Base-by-base conservation (phyloP, 2,888 invertebrate species). In the Cacoxenus indagator region DNA sequence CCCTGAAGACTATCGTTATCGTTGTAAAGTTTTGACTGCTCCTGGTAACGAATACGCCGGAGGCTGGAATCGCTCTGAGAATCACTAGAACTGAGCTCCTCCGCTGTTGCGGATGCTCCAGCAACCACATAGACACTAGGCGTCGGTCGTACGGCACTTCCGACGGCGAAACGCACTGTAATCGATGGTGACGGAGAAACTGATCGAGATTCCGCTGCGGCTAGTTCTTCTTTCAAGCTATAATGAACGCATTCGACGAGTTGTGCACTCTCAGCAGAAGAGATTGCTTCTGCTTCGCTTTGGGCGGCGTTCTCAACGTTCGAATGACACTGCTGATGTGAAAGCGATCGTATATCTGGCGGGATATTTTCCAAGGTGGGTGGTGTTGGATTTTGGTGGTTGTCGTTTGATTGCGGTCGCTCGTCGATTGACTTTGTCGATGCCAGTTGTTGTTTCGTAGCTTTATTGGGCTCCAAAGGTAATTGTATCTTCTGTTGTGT, bases 1-100 rank as follows among this genome's bases (percentile, higher is more conserved):
- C 82, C 81, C 67, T 84, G 88, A 85, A 90, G 80, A 87, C 89
- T 86, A 80, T 91, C 91, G 85, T 90, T 91, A 76, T 91, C 90
- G 57, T 90, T 79, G 76, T 88, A 89, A 22, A 89, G 86, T 1
- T 90, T 89, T 67, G 90, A 87, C 74, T 91, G 91, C 70, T 90
- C 89, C 67, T 78, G 83, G 80, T 91, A 91, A 54, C 89, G 89
- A 67, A 91, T 89, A 22, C 90, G 89, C 9, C 91, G 88, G 65
- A 90, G 87, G 17, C 82, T 86, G 1, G 80, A 76, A 85, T 90
- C 88, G 89, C 90, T 83, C 26, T 74, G 78, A 5, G 82, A 82
- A 27, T 81, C 82, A 45, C 72, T 78, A 2, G 80, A 78, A 69
- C 86, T 86, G 64, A 74, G 79, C 59, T 29, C 65, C 67, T 77